phyloP scores from a whole-genome alignment of 53 echinoderm and acorn worm genomes.

The Actinopyga echinites region DNA sequence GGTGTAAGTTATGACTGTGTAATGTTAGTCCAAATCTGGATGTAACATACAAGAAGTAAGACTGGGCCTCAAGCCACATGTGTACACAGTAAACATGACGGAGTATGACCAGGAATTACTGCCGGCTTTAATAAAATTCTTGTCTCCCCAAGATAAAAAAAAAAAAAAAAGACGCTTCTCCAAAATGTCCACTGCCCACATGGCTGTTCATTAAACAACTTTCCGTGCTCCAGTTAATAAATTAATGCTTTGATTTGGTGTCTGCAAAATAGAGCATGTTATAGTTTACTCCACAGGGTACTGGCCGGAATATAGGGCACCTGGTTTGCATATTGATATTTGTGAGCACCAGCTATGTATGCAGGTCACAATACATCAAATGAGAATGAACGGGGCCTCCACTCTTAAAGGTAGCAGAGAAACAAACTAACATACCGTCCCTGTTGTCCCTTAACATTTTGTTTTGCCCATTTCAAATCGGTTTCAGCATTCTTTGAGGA shows the following conservation, averaged over 20 bases:
- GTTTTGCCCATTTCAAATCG: background rate
- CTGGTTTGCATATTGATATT: constrained; percentile 6
- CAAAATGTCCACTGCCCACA: constrained; percentile 2
- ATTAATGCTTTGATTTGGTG: constrained; percentile 34
- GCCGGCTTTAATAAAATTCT: no score
- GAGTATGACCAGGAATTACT: no score
- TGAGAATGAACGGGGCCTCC: no score
- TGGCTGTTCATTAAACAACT: constrained; percentile 23
- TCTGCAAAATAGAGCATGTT: constrained; percentile 34
- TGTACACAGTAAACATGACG: no score
- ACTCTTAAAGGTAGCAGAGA: no score
- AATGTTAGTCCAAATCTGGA: no score
- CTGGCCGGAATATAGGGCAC: constrained; percentile 35
- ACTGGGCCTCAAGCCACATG: background rate
- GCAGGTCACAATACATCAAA: no score
- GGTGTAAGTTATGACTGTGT: no score
- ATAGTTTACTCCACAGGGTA: constrained; percentile 16
- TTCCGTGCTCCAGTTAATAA: constrained; percentile 24
- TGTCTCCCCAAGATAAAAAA: no score
- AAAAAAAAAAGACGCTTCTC: no score
- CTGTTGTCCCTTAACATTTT: background rate
- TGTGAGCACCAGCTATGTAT: no score
- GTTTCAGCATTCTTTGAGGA: background rate
- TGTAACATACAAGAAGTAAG: background rate
- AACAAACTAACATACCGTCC: no score